Evolutionary conservation across 2,888 invertebrate genomes (phyloP).

Genomic region (Seladonia tumulorum): DNA sequence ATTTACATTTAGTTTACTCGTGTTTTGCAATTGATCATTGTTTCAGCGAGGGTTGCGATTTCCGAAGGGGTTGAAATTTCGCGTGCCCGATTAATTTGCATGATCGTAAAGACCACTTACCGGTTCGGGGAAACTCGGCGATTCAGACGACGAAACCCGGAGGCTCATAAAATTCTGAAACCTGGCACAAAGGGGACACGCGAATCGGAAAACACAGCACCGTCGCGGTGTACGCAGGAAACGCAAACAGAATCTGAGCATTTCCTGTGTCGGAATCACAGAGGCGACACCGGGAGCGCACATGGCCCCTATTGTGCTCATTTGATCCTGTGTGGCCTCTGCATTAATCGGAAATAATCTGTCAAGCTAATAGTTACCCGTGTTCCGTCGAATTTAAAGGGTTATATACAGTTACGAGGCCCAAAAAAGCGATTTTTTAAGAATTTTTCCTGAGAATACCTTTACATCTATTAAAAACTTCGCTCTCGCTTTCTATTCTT

Average conservation of each 20-base stretch:
- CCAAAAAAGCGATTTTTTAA: too few relatives aligned
- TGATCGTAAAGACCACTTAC: constrained; percentile 16
- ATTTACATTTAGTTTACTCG: too few relatives aligned
- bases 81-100: constrained; percentile 22
- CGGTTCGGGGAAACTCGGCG: not conserved
- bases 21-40: too few relatives aligned
- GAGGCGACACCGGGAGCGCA: not conserved
- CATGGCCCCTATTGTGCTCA: not conserved
- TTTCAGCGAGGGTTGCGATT: not conserved
- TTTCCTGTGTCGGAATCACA: not conserved
- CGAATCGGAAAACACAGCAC: constrained; percentile 1
- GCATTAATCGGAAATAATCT: constrained; percentile 1
- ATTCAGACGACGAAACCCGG: constrained; percentile 24
- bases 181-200: not conserved
- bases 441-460: too few relatives aligned
- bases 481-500: too few relatives aligned
- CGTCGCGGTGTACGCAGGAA: not conserved
- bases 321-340: constrained; percentile 2
- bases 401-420: too few relatives aligned
- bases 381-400: not conserved
- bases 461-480: too few relatives aligned
- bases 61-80: not conserved
- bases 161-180: constrained; percentile 12
- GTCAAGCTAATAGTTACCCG: not conserved
- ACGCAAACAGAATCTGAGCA: constrained; percentile 5